phyloP scores from a whole-genome alignment of 2,888 invertebrate species.

The Andrena bucephala region DNA sequence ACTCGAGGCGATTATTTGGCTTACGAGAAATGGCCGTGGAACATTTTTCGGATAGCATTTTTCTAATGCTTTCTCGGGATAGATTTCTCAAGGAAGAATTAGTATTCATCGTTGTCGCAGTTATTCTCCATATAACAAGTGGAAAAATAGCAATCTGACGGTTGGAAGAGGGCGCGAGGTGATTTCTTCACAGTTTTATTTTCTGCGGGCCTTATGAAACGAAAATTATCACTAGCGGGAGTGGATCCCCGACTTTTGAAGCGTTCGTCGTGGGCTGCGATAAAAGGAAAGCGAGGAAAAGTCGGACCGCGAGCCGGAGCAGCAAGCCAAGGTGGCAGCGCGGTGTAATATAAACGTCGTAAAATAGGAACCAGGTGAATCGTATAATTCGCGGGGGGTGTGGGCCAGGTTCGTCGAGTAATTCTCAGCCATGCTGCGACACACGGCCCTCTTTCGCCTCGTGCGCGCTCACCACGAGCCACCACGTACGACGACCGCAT shows the following conservation, averaged over 20 bases:
- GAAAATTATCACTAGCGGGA: neutral
- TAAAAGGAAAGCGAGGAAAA: constrained; percentile 61
- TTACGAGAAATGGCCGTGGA: neutral
- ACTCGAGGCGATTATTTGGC: constrained; percentile 43
- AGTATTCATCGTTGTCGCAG: too few relatives aligned
- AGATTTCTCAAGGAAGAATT: neutral
- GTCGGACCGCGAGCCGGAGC: constrained; percentile 59
- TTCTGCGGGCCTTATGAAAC: neutral
- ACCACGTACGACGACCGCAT: constrained; percentile 73
- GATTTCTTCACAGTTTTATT: neutral
- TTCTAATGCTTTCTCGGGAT: neutral
- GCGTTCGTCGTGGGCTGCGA: constrained; percentile 47
- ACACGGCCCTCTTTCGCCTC: constrained; percentile 51
- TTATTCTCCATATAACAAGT: neutral
- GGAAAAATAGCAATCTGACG: neutral
- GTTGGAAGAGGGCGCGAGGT: neutral
- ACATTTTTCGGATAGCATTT: constrained; percentile 5
- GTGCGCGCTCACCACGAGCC: constrained; percentile 68
- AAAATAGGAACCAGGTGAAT: constrained; percentile 85
- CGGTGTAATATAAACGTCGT: constrained; percentile 84
- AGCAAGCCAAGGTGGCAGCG: constrained; percentile 78
- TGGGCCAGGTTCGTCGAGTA: constrained; percentile 77
- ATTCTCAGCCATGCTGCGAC: constrained; percentile 75
- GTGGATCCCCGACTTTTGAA: constrained; percentile 44
- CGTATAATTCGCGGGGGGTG: constrained; percentile 82